These are phyloP conservation scores for Ochlodes sylvanus DNA, from an alignment of 2,888 invertebrate genomes.

Conservation along the genomic window DNA sequence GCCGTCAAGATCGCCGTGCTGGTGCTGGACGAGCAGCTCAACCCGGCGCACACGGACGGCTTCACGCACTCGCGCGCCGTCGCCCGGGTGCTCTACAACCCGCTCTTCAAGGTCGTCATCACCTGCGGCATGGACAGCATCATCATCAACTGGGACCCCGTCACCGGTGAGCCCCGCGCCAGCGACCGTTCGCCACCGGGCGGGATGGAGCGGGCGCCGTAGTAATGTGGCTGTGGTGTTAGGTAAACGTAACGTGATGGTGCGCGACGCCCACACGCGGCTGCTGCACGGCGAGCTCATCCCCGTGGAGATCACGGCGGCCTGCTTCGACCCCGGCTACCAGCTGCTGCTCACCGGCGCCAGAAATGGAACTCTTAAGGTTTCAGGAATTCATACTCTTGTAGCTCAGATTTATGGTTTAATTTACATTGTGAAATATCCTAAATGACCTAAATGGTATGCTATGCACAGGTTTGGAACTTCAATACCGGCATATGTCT, in stretches of 20 bases:
- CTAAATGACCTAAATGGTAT: not conserved
- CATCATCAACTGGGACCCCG: constrained; percentile 93
- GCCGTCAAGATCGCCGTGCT: constrained; percentile 87
- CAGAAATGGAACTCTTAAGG: constrained; percentile 90
- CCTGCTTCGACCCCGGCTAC: constrained; percentile 90
- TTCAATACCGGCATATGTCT: constrained; percentile 92
- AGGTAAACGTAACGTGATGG: constrained; percentile 88
- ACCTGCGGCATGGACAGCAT: constrained; percentile 92
- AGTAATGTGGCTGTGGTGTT: constrained; percentile 40
- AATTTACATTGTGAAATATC: no score
- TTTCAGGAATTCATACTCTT: not conserved
- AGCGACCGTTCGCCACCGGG: not conserved
- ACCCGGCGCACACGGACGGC: constrained; percentile 89
- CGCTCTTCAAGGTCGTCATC: constrained; percentile 89
- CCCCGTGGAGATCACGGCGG: constrained; percentile 90
- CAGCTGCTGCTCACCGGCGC: constrained; percentile 92
- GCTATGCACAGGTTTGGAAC: constrained; percentile 89
- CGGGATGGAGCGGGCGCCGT: not conserved
- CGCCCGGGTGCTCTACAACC: constrained; percentile 90
- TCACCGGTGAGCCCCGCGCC: constrained; percentile 74
- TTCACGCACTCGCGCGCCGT: constrained; percentile 89
- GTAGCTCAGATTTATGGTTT: no score
- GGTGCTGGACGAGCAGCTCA: constrained; percentile 87
- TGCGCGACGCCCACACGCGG: constrained; percentile 89
- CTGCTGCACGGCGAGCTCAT: constrained; percentile 87